A percentile compares a stretch with the other conserved stretches of the same genome.
phyloP scores from a whole-genome alignment of 2,113 vertebrate species.

The Salvelinus fontinalis region DNA sequence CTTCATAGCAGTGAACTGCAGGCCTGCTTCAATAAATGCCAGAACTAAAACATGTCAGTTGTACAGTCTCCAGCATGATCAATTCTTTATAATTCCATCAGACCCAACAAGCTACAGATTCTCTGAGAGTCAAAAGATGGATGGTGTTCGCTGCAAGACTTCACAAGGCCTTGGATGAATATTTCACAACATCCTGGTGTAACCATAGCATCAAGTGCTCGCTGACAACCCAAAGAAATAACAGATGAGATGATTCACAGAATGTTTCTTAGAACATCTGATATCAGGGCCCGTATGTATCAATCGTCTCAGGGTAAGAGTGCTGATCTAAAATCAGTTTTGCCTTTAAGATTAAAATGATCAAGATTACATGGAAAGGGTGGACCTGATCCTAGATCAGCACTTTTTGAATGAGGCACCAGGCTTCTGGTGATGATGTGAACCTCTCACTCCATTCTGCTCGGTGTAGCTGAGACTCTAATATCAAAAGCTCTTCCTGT shows the following conservation, averaged over 20 bases:
- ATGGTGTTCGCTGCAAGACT: background rate
- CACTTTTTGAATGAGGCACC: no score
- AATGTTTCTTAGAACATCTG: background rate
- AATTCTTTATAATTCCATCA: slow-evolving; percentile 24
- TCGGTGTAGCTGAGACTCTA: background rate
- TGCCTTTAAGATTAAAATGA: no score
- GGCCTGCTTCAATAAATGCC: background rate
- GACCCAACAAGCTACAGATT: background rate
- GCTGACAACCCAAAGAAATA: background rate
- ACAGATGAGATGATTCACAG: background rate
- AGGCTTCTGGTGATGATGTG: background rate
- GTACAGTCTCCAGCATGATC: slow-evolving; percentile 8
- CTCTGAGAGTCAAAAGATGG: background rate
- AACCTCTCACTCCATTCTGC: background rate
- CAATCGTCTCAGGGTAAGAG: no score
- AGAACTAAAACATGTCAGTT: background rate
- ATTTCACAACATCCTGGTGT: background rate
- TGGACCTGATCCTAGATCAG: no score
- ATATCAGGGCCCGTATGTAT: background rate
- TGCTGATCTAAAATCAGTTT: no score
- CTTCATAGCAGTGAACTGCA: background rate
- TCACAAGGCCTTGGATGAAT: no score
- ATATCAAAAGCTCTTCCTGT: slow-evolving; percentile 25
- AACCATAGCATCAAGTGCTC: no score
- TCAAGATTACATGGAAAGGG: no score